A percentile compares a stretch with the other conserved stretches of the same genome.
These are phyloP conservation scores for Saccostrea cuccullata DNA, from an alignment of 1,140 invertebrate species.

Conservation along the genomic window DNA sequence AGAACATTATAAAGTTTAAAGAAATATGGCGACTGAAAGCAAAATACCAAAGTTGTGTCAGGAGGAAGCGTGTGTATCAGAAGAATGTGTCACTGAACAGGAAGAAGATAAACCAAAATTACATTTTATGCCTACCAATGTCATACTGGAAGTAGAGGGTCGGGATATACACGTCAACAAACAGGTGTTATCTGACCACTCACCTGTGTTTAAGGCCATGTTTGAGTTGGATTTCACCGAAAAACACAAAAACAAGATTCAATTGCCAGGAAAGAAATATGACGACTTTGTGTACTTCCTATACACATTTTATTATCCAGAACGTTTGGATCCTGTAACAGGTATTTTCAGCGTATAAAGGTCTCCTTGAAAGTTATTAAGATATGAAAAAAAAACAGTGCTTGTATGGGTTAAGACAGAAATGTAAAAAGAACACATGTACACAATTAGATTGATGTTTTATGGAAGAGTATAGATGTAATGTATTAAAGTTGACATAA, in stretches of 20 bases:
- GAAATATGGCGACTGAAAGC: no score
- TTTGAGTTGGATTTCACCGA: background rate
- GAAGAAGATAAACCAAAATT: background rate
- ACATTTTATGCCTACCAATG: background rate
- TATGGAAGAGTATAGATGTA: no score
- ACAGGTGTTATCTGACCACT: background rate
- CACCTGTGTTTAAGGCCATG: background rate
- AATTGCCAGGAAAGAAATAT: background rate
- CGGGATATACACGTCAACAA: background rate
- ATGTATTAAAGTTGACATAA: no score
- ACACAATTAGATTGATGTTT: no score
- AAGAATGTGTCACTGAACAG: no score
- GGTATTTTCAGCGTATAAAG: background rate
- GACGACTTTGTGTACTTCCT: background rate
- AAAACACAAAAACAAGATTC: background rate
- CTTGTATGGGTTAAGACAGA: no score
- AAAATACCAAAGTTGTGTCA: no score
- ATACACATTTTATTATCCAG: background rate
- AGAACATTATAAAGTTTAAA: no score
- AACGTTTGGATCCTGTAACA: background rate
- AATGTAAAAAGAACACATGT: no score
- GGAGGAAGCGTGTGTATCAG: no score
- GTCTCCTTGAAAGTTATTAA: no score
- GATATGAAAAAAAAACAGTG: no score
- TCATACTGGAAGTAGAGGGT: background rate